Evolutionary conservation across 2,113 vertebrate species (phyloP), one percentile per base, ranked within the genome.

Genomic region (Alosa alosa): DNA sequence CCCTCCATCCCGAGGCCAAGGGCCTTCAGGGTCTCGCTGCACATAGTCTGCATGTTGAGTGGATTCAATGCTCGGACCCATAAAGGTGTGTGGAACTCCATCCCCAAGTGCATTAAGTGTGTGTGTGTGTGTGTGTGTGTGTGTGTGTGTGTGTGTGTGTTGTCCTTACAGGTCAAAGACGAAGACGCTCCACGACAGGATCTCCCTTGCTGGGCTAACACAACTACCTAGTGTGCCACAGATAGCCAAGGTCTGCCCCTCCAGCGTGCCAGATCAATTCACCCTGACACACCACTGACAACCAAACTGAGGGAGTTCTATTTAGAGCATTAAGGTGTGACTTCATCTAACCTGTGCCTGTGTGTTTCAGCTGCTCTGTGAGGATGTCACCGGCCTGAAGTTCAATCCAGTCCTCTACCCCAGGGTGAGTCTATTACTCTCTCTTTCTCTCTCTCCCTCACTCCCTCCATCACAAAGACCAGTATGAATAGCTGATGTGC

Each of bases 211-310:
- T 87, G 98, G 97, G 83, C 93, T 99, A 91, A 96, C 95, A 0
- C 98, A 98, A 91, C 96, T 99, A 87, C 98, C 98, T 88, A 99
- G 97, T 0, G 96, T 99, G 22, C 96, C 97, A 83, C 98, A 99
- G 93, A 98, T 99, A 93, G 97, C 98, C 55, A 99, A 99, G 96
- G 98, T 97, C 89, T 90, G 94, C 36, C 25, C 25, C 25, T 17
- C 39, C 17, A 6, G 0, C 11, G 4, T 13, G 10, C 46, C 1
- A 31, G 25, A 52, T 81, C 31, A 11, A 17, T 78, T 78, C 15
- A 1, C 36, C 72, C 31, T 36, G 31, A 78, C 31, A 36, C 72
- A 78, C 31, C 0, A 15, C 13, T 4, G 72, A 68, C 6, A 68
- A 11, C 7, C n/a, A 9, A 25, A 68, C 64, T 31, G 64, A 4